Conservation (phyloP, 2,888 invertebrate genomes). For the Auanema sp. region DNA sequence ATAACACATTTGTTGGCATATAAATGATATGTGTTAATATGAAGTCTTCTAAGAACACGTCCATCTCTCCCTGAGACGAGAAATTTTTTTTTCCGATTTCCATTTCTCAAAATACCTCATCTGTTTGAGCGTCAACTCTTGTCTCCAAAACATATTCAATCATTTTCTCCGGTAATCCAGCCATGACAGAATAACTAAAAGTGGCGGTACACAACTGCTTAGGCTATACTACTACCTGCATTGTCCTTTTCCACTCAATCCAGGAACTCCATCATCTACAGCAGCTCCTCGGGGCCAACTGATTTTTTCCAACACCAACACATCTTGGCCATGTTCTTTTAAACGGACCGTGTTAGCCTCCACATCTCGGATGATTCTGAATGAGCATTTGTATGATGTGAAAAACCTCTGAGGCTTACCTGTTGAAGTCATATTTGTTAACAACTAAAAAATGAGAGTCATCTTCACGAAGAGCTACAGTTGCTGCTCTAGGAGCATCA, state of each 20-base stretch:
- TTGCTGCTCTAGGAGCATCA: slow-evolving; percentile 82
- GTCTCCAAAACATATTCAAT: slow-evolving; percentile 82
- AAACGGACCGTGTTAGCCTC: slow-evolving; percentile 84
- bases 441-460: slow-evolving; percentile 82
- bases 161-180: slow-evolving; percentile 83
- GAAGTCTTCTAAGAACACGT: slow-evolving; percentile 77
- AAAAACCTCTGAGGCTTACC: slow-evolving; percentile 63
- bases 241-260: slow-evolving; percentile 7
- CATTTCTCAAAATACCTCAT: slow-evolving; percentile 15
- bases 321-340: slow-evolving; percentile 82
- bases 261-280: slow-evolving; percentile 24
- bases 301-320: slow-evolving; percentile 76
- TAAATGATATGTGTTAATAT: slow-evolving; percentile 81
- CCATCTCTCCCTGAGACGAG: slow-evolving; percentile 25
- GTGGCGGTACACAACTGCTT: background rate
- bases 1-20: slow-evolving; percentile 77
- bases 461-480: slow-evolving; percentile 79
- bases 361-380: slow-evolving; percentile 71
- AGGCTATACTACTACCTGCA: slow-evolving; percentile 22
- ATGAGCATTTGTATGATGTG: too few species aligned
- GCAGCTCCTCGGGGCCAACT: slow-evolving; percentile 44
- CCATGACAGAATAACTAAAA: slow-evolving; percentile 81
- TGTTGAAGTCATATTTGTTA: slow-evolving; percentile 83
- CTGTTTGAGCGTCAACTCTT: slow-evolving; percentile 69
- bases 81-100: too few species aligned